Conservation (phyloP, 2,113 vertebrate genomes). For the Arizona elegans region DNA sequence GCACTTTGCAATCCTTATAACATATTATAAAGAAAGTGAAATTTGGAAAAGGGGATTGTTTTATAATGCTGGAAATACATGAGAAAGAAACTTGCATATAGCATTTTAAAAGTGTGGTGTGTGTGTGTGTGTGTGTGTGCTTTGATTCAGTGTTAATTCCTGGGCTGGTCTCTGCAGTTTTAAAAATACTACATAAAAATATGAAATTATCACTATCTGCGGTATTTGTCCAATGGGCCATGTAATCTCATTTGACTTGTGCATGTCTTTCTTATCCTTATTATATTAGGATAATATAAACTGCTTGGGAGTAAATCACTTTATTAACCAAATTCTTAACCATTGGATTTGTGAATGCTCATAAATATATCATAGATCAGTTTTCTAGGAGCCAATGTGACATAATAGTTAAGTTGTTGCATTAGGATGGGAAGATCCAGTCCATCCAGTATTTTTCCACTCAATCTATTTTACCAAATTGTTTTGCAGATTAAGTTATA, state of each 20-base stretch:
- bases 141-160: background rate
- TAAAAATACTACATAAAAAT: background rate
- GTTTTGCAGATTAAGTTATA: background rate
- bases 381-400: background rate
- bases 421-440: background rate
- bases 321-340: background rate
- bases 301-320: background rate
- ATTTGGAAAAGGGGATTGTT: background rate
- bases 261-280: background rate
- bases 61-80: background rate
- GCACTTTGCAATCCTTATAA: background rate
- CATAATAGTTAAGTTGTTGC: background rate
- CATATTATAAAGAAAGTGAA: accelerated
- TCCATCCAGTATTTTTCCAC: background rate
- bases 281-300: background rate
- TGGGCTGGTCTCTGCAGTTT: background rate
- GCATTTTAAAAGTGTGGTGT: background rate
- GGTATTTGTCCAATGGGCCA: background rate
- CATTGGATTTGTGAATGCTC: background rate
- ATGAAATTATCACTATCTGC: background rate
- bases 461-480: background rate
- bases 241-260: background rate
- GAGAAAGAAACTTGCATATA: background rate
- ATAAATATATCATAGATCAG: background rate
- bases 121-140: background rate